Conservation (phyloP, 2,113 vertebrate genomes). For the Rynchops niger region DNA sequence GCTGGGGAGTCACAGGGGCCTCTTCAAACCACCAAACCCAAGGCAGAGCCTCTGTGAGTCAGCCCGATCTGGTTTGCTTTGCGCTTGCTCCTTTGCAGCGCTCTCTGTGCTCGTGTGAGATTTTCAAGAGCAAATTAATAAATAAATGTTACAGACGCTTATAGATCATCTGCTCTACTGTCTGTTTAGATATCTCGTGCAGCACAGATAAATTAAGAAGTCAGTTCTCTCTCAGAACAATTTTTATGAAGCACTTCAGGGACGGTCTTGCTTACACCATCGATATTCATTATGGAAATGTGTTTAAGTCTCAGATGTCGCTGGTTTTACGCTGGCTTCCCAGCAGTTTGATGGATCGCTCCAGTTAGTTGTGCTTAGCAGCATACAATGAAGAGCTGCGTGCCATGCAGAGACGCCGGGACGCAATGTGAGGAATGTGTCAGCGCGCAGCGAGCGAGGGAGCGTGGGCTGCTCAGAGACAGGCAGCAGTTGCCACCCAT, state of each 20-base stretch:
- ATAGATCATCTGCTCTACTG: neutral
- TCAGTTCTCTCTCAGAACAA: neutral
- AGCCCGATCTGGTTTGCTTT: neutral
- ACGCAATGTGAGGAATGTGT: neutral
- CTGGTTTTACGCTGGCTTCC: neutral
- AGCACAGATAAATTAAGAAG: neutral
- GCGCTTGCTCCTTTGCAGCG: neutral
- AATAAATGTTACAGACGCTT: neutral
- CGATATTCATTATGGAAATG: neutral
- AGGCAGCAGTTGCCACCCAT: neutral
- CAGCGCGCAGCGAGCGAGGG: accelerated
- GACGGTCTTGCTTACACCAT: neutral
- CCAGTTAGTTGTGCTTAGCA: neutral
- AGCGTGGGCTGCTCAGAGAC: neutral
- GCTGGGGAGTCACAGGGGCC: neutral
- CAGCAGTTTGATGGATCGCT: neutral
- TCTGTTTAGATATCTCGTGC: neutral
- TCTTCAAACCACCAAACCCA: neutral
- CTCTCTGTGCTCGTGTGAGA: neutral
- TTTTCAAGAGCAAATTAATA: neutral
- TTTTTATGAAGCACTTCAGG: neutral
- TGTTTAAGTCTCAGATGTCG: neutral
- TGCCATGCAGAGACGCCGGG: neutral
- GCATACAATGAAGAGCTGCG: neutral
- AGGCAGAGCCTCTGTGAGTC: neutral